phyloP scores from a whole-genome alignment of 2,797 vertebrate species.

The Clarias platycephalus region DNA sequence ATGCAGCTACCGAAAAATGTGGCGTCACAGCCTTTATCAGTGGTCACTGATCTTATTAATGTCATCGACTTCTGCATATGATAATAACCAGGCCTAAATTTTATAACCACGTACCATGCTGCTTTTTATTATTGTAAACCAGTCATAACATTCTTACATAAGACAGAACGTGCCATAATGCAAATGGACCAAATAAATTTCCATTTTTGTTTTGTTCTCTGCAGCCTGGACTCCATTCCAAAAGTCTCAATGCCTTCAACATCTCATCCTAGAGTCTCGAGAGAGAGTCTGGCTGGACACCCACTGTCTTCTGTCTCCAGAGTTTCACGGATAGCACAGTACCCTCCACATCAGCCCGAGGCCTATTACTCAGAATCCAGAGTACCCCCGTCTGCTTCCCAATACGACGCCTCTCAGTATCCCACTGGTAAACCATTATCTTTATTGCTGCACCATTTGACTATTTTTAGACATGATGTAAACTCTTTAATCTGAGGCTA shows the following conservation, averaged over 20 bases:
- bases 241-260: constrained; percentile 44
- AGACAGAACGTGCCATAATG: neutral
- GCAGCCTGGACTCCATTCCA: constrained; percentile 55
- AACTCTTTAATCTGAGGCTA: neutral
- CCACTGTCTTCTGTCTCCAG: constrained; percentile 88
- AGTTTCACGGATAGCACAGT: constrained; percentile 78
- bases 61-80: neutral
- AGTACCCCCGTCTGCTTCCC: constrained; percentile 78
- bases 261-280: constrained; percentile 71
- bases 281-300: constrained; percentile 78
- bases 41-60: neutral
- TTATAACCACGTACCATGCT: neutral
- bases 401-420: constrained; percentile 87
- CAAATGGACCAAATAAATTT: neutral
- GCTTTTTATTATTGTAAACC: neutral
- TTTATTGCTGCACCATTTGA: neutral
- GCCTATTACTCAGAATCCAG: constrained; percentile 87
- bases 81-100: neutral
- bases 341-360: constrained; percentile 83
- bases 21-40: neutral
- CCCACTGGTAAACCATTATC: constrained; percentile 76
- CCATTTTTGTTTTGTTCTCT: neutral
- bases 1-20: neutral
- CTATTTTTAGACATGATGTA: neutral
- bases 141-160: neutral